Evolutionary conservation across 2,113 vertebrate species (phyloP).

Genomic region (Corynorhinus townsendii): DNA sequence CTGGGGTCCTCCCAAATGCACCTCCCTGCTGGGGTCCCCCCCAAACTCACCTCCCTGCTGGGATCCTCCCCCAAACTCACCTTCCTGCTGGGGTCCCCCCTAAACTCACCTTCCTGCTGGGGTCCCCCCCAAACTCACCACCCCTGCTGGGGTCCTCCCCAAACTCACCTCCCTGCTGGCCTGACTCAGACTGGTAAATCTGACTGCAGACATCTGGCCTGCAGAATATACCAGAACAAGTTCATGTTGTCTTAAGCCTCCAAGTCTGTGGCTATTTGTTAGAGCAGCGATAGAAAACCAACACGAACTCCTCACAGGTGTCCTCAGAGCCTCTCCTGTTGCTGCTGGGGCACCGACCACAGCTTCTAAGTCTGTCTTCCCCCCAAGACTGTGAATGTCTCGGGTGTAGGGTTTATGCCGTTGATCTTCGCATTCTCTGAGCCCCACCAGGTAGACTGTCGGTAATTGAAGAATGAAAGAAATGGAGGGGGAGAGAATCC

Average conservation of each 20-base stretch:
- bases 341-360: background rate
- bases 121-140: background rate
- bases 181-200: background rate
- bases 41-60: background rate
- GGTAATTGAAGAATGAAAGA: background rate
- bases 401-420: background rate
- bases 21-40: background rate
- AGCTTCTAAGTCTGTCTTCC: background rate
- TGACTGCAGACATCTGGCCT: background rate
- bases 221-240: background rate
- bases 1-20: background rate
- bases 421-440: background rate
- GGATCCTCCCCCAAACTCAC: background rate
- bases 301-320: background rate
- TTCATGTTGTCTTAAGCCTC: too few relatives aligned
- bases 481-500: too few relatives aligned
- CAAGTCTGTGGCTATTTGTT: background rate
- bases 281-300: background rate
- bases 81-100: background rate
- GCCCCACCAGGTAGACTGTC: background rate
- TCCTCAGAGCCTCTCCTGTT: background rate
- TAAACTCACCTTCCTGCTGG: too few relatives aligned
- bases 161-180: background rate
- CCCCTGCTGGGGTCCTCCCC: background rate
- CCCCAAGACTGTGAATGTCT: background rate